Conservation (phyloP, 2,113 vertebrate species). For the Eidolon helvum region DNA sequence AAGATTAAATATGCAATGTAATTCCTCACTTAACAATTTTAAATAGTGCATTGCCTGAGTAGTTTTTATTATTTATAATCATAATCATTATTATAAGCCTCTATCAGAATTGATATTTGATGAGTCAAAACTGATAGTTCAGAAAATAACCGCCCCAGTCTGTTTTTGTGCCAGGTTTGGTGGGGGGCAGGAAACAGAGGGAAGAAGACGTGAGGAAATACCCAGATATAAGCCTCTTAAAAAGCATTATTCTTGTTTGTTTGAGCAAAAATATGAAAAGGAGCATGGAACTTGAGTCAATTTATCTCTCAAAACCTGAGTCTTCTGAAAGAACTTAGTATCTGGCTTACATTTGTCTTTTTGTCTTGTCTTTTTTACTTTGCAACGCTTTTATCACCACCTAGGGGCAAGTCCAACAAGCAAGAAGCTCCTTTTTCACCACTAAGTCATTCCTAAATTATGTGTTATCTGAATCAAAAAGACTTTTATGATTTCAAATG, state of each 20-base stretch:
- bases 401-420: slow-evolving; percentile 69
- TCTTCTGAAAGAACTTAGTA: neutral
- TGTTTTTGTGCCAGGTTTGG: neutral
- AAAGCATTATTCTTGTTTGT: neutral
- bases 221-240: neutral
- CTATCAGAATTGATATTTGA: neutral
- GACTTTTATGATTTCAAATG: slow-evolving; percentile 70
- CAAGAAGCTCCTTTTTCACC: slow-evolving; percentile 56
- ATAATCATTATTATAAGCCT: neutral
- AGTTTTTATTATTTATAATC: neutral
- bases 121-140: neutral
- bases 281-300: neutral
- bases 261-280: neutral
- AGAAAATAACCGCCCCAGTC: neutral
- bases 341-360: slow-evolving; percentile 53
- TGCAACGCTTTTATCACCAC: slow-evolving; percentile 59
- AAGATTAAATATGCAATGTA: neutral
- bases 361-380: slow-evolving; percentile 36
- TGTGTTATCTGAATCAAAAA: slow-evolving; percentile 62
- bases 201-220: neutral
- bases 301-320: slow-evolving; percentile 11
- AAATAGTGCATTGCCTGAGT: neutral
- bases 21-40: neutral
- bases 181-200: fast-evolving
- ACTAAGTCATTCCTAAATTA: slow-evolving; percentile 68